These are phyloP conservation scores for Plutomurus gul DNA, from an alignment of 1,140 invertebrate genomes.

Conservation along the genomic window DNA sequence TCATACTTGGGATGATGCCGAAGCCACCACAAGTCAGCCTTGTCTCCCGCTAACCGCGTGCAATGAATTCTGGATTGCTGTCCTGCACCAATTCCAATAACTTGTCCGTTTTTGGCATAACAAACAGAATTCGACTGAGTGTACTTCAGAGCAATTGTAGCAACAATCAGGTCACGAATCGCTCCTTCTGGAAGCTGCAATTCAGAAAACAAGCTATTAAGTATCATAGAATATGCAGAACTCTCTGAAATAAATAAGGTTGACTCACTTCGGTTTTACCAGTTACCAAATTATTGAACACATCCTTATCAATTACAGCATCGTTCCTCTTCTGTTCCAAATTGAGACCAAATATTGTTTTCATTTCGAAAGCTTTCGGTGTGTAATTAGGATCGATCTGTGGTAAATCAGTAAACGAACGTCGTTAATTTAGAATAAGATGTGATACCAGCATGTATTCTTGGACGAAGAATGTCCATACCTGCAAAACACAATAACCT, in stretches of 20 bases:
- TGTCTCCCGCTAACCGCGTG: constrained; percentile 93
- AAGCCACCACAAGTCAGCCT: constrained; percentile 90
- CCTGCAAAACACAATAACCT: constrained; percentile 85
- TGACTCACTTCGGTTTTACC: constrained; percentile 65
- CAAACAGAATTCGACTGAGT: constrained; percentile 98
- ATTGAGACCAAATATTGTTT: constrained; percentile 87
- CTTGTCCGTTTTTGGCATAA: constrained; percentile 87
- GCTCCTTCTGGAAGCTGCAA: constrained; percentile 72
- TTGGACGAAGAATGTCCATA: too few species aligned
- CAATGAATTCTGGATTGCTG: constrained; percentile 98
- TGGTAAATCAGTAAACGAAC: constrained; percentile 34
- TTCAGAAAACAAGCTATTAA: not conserved
- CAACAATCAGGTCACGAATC: constrained; percentile 88
- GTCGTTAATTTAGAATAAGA: not conserved
- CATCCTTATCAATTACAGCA: constrained; percentile 74
- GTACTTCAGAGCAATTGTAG: constrained; percentile 95
- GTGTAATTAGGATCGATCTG: constrained; percentile 88
- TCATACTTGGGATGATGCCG: constrained; percentile 95
- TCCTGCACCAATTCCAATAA: constrained; percentile 95
- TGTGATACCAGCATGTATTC: too few species aligned
- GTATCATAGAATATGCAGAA: not conserved
- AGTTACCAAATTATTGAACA: constrained; percentile 86
- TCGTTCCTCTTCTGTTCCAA: constrained; percentile 92
- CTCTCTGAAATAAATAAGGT: not conserved
- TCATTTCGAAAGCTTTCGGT: constrained; percentile 78